These are phyloP conservation scores for Gerris buenoi DNA, from an alignment of 1,140 invertebrate genomes.

Conservation along the genomic window DNA sequence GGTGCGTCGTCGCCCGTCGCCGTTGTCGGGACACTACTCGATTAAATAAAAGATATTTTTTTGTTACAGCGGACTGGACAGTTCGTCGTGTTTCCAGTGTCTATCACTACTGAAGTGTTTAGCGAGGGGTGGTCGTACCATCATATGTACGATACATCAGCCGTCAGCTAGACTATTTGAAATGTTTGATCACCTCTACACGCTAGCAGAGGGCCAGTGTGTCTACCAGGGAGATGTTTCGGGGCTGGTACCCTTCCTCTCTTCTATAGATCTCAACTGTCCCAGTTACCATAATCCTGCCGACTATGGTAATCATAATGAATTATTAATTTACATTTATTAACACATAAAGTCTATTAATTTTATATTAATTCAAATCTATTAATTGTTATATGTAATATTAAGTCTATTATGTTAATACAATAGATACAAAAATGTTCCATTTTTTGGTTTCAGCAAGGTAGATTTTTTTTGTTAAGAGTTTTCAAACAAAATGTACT, in stretches of 20 bases:
- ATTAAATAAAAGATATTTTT: no score
- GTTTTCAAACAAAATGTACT: no score
- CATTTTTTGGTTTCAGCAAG: no score
- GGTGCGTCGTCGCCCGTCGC: no score
- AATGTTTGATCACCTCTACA: constrained; percentile 85
- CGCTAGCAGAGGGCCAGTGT: constrained; percentile 66
- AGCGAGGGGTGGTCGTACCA: constrained; percentile 69
- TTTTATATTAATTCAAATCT: no score
- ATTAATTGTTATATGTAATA: no score
- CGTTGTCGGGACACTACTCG: no score
- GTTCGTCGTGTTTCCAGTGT: constrained; percentile 76
- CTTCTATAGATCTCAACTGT: constrained; percentile 57
- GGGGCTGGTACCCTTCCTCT: constrained; percentile 62
- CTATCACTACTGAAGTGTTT: constrained; percentile 63
- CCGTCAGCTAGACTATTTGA: constrained; percentile 85
- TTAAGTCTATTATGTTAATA: no score
- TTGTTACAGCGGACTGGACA: constrained; percentile 68
- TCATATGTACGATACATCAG: constrained; percentile 91
- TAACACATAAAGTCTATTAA: no score
- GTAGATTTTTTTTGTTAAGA: no score
- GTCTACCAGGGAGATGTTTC: constrained; percentile 65
- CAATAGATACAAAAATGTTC: no score
- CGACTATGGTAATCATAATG: constrained; percentile 81
- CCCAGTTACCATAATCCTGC: constrained; percentile 90
- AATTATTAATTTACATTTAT: no score